Base-by-base conservation (phyloP, 2,797 vertebrate genomes). In the Gila robusta region DNA sequence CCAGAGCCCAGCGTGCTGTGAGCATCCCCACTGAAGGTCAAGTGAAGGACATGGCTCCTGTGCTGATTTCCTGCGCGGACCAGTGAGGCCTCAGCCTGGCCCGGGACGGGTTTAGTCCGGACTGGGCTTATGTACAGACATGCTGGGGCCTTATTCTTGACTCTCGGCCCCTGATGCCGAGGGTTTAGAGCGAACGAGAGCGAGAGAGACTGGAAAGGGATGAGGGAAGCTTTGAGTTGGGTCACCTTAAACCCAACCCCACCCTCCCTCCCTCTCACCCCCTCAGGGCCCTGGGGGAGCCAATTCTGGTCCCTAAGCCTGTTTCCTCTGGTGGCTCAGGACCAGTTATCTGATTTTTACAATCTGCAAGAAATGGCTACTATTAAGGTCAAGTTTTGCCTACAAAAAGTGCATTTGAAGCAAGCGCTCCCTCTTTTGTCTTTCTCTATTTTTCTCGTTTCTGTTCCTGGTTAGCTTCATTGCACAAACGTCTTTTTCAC, bases 61-160 rank as follows among this genome's bases (percentile, higher is more conserved):
- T 99, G 91, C 97, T 99, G 93, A 99, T 99, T 95, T 99, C 98
- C 94, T 99, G 98, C n/a, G 98, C 98, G 90, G 98, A 99, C 94
- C 98, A 99, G 96, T 99, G 97, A 99, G 92, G 91, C 93, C 93
- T 88, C 86, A 87, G 86, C 87, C 89, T 59, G 28, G 89, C 89
- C 90, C 32, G 74, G 37, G 8, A 62, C 23, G 28, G 59, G 52
- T 84, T 79, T 41, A 66, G n/a, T 67, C 47, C 16, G 19, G 47
- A 52, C 67, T 26, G 76, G 66, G 69, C 32, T 79, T 73, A 67
- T 56, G 59, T 87, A 90, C 85, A 88, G 90, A 91, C 80, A 89
- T 89, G 93, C 95, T 94, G 90, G 94, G 95, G 95, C 96, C 95
- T 95, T 95, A 95, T 93, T 94, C 95, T 96, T 95, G 96, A 94